Base-by-base conservation (phyloP, 2,113 vertebrate genomes). In the Benitochromis conjunctus region DNA sequence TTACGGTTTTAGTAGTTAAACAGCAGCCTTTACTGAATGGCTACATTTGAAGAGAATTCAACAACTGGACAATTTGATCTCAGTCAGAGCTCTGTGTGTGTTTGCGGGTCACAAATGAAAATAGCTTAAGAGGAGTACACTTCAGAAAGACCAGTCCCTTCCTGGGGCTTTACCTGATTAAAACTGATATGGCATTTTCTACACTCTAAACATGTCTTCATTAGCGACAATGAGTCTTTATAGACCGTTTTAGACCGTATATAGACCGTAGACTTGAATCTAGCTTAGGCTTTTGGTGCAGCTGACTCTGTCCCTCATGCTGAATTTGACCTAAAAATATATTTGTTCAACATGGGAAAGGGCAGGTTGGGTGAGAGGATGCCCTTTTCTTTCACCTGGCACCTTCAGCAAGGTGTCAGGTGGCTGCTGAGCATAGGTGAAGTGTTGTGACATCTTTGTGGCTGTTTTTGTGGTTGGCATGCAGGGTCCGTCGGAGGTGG, bases 401-500 rank as follows among this genome's bases (percentile, higher is more conserved):
- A 51, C 48, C n/a, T 62, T 76, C 5, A 1, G 1, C 1, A 31
- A 60, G n/a, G 29, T 53, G 77, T 88, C 36, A 46, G 51, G 56
- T n/a, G 11, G 21, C 24, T 76, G 38, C 53, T 26, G 76, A 87
- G 36, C 55, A 19, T 24, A 80, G 76, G 36, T 82, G 54, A 66
- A 4, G 29, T 58, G 82, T 53, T 79, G 34, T 84, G 53, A 88
- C 77, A 38, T 85, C 6, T 38, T 29, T 60, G 43, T 4, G 19
- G 34, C 18, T 86, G 66, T 83, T 62, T 87, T 19, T 88, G 79
- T 82, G 85, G 29, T 87, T 2, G 57, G 9, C 84, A 58, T 85
- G 9, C 92, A 98, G 98, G 91, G 79, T 43, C 96, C 94, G 18
- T 91, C 96, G 6, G 94, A 95, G 9, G 97, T 97, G 85, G 97